Evolutionary conservation across 2,888 invertebrate species (phyloP).

Genomic region (Agapostemon virescens): DNA sequence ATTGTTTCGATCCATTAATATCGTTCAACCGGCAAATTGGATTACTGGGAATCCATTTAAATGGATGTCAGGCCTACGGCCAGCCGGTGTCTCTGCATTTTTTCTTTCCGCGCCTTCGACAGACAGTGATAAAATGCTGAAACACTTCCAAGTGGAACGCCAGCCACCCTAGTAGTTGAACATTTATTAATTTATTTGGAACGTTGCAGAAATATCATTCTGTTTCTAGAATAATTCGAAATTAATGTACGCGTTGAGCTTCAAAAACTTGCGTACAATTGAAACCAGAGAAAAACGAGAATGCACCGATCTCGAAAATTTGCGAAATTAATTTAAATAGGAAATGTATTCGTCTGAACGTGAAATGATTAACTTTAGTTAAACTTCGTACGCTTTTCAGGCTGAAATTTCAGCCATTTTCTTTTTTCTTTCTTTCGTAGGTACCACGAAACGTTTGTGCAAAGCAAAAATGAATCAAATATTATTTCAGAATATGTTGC

Average conservation of each 20-base stretch:
- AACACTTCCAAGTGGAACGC: not conserved
- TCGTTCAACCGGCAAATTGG: conserved; percentile 72
- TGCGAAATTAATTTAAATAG: not conserved
- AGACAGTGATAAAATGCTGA: not conserved
- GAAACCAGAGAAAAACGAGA: not conserved
- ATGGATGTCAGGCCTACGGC: conserved; percentile 54
- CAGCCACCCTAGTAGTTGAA: not conserved
- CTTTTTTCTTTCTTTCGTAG: not conserved
- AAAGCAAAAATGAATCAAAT: not conserved
- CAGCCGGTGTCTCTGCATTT: conserved; percentile 43
- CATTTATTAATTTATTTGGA: not conserved
- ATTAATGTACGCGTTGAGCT: not conserved
- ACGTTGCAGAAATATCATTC: not conserved
- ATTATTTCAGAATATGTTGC: not conserved
- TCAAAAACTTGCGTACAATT: not conserved
- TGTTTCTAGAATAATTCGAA: not conserved
- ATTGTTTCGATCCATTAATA: conserved; percentile 73
- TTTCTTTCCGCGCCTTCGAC: conserved; percentile 32
- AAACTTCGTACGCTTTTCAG: not conserved
- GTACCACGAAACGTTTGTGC: not conserved
- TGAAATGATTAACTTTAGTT: not conserved
- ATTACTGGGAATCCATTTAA: conserved; percentile 74
- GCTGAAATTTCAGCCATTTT: not conserved
- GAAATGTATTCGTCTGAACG: not conserved
- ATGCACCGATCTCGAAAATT: not conserved